Conservation (phyloP, 2,888 invertebrate genomes). For the Clivina fossor region DNA sequence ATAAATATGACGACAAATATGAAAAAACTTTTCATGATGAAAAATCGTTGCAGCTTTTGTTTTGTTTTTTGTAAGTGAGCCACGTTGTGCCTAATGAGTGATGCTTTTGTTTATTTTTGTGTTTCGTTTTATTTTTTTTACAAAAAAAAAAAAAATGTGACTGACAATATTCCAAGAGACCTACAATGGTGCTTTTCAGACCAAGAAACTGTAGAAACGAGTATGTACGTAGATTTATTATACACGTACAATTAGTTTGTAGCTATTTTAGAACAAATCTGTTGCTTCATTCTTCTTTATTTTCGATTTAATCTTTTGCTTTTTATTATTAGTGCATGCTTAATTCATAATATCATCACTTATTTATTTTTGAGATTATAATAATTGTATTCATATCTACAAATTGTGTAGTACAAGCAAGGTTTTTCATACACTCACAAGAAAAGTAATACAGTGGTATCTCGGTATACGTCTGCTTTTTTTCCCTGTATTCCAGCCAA, state of each 20-base stretch:
- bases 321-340: constrained; percentile 24
- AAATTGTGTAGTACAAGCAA: too few relatives aligned
- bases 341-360: neutral
- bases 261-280: constrained; percentile 27
- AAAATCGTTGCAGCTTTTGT: constrained; percentile 30
- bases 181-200: constrained; percentile 34
- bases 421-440: too few relatives aligned
- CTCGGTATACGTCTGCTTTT: too few relatives aligned
- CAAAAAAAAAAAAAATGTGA: too few relatives aligned
- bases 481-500: too few relatives aligned
- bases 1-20: constrained; percentile 14
- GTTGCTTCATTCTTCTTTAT: constrained; percentile 19
- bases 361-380: neutral
- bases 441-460: too few relatives aligned
- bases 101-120: too few relatives aligned
- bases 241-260: constrained; percentile 33
- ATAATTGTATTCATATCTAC: constrained; percentile 32
- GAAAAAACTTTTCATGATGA: constrained; percentile 14
- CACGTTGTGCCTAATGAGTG: constrained; percentile 33
- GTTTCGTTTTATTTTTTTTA: constrained; percentile 23
- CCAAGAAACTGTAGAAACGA: constrained; percentile 34
- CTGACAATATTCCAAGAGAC: too few relatives aligned
- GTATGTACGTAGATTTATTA: constrained; percentile 31
- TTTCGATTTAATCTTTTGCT: constrained; percentile 11
- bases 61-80: constrained; percentile 31